Base-by-base conservation (phyloP, 64 coral and sea anemone species). In the Montipora cactus region DNA sequence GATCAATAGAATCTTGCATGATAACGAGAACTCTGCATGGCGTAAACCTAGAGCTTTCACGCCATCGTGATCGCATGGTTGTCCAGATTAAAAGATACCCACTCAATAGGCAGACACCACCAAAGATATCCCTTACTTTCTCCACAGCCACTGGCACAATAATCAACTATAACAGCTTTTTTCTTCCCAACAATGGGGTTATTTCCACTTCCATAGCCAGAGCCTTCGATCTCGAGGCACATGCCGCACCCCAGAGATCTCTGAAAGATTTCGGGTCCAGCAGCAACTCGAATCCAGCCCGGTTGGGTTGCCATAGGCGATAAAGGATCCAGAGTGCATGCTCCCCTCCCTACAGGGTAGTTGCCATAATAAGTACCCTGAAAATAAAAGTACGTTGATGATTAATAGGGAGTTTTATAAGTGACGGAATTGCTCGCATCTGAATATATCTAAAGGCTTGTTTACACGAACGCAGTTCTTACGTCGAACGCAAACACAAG, bases 171-270 rank as follows among this genome's bases (percentile, higher is more conserved):
- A 44, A 98, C 72, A 28, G 83, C 93, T 45, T 88, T 98, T 28
- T 87, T 47, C 11, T 76, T 87, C n/a, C 84, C 92, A 7, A 28
- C 76, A 15, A 93, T 80, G n/a, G 92, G 92, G 19, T 80, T 44
- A 58, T 16, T 57, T 28, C 92, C 79, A 12, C 81, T 92, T 2
- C 96, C 96, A 3, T 77, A 76, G 9, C 90, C 77, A 18, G 74
- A 89, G 12, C 89, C 90, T 44, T 85, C 76, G 50, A 98, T 98
- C 58, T 95, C 84, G 11, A 98, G 87, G 13, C 96, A 98, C 96
- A 95, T 98, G 47, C 93, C 96, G 49, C 96, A 98, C 14, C 89
- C 93, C 5, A 98, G 74, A 45, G 91, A 94, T 4, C 86, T 53
- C 70, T 94, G 96, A 77, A 75, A 98, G 45, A 62, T 71, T 18